Evolutionary conservation across 2,888 invertebrate species (phyloP).

Genomic region (Dendrolimus houi): DNA sequence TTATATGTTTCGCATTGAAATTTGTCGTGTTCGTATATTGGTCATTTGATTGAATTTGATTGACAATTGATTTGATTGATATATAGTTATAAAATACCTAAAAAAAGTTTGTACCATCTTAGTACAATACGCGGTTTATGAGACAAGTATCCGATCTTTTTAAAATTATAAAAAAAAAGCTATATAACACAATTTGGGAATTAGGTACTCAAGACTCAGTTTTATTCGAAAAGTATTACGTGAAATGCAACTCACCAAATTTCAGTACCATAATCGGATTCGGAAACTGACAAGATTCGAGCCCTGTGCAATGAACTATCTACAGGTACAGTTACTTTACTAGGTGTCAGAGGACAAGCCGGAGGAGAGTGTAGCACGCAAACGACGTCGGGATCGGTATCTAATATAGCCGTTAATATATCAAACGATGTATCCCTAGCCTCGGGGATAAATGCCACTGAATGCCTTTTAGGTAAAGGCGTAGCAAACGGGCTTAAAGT

Average conservation of each 20-base stretch:
- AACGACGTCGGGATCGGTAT: slow-evolving; percentile 63
- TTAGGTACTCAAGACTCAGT: too few species aligned
- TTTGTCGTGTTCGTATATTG: too few species aligned
- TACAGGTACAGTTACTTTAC: slow-evolving; percentile 78
- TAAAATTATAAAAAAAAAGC: too few species aligned
- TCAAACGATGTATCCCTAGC: slow-evolving; percentile 55
- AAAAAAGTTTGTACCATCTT: too few species aligned
- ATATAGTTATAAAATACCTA: too few species aligned
- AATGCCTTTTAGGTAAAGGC: slow-evolving; percentile 58
- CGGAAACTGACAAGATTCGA: slow-evolving; percentile 78
- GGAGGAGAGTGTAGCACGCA: slow-evolving; percentile 60
- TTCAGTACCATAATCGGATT: slow-evolving; percentile 81
- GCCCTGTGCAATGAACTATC: slow-evolving; percentile 79
- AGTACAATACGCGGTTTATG: too few species aligned
- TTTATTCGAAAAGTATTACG: too few species aligned
- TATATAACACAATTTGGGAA: too few species aligned
- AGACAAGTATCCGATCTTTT: too few species aligned
- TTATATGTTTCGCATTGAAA: too few species aligned
- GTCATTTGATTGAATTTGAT: too few species aligned
- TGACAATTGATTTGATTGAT: too few species aligned
- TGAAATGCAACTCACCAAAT: slow-evolving; percentile 78
- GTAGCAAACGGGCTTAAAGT: slow-evolving; percentile 62
- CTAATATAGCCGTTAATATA: slow-evolving; percentile 62
- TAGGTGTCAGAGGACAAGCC: slow-evolving; percentile 66
- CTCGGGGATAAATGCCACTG: slow-evolving; percentile 54